Conservation (phyloP, 2,113 vertebrate genomes). For the Nanorana parkeri region DNA sequence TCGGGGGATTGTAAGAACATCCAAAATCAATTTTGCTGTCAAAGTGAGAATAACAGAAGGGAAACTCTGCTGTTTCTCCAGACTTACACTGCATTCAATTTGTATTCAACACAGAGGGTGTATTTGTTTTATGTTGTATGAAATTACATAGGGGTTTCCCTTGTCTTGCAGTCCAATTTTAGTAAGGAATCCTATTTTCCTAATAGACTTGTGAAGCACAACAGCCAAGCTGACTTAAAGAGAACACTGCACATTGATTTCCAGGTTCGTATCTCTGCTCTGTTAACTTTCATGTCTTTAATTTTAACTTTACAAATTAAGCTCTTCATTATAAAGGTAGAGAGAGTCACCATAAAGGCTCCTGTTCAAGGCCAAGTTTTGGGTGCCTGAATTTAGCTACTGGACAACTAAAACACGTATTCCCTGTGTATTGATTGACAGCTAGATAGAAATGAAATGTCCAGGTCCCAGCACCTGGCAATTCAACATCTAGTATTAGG, state of each 20-base stretch:
- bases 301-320: background rate
- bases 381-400: too few relatives aligned
- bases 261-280: background rate
- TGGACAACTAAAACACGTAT: too few relatives aligned
- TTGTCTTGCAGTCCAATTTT: background rate
- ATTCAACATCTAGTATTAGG: too few relatives aligned
- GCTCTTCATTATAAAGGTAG: background rate
- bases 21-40: slow-evolving; percentile 44
- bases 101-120: slow-evolving; percentile 11
- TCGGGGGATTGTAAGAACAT: background rate
- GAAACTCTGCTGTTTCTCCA: slow-evolving; percentile 3
- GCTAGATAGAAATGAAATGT: too few relatives aligned
- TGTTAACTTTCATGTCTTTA: background rate
- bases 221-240: background rate
- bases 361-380: too few relatives aligned
- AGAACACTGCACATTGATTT: background rate
- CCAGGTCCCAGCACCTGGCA: too few relatives aligned
- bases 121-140: slow-evolving; percentile 26
- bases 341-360: too few relatives aligned
- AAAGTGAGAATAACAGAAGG: slow-evolving; percentile 58
- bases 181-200: background rate
- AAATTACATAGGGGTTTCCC: slow-evolving; percentile 27
- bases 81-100: background rate
- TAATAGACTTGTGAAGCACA: background rate
- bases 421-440: too few relatives aligned